Evolutionary conservation across 2,888 invertebrate species (phyloP).

Genomic region (Acrobasis suavella): DNA sequence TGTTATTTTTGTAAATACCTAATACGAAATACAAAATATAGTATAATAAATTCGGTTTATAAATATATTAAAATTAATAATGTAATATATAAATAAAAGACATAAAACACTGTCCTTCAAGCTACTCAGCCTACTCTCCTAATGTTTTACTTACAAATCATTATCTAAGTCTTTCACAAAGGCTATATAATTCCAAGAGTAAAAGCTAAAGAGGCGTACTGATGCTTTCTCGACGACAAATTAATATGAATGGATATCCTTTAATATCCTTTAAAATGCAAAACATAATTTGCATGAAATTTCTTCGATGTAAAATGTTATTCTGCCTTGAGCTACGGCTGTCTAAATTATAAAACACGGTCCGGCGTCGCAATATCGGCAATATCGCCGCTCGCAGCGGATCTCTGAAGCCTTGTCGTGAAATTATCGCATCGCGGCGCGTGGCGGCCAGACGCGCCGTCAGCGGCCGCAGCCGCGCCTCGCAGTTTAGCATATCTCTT

Average conservation of each 20-base stretch:
- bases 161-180: background rate
- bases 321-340: slow-evolving; percentile 54
- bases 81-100: background rate
- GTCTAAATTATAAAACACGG: slow-evolving; percentile 61
- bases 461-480: slow-evolving; percentile 56
- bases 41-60: background rate
- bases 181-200: slow-evolving; percentile 6
- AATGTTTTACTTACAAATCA: slow-evolving; percentile 7
- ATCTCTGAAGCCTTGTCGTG: slow-evolving; percentile 64
- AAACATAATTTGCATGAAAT: slow-evolving; percentile 59
- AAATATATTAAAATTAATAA: background rate
- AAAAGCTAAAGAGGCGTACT: slow-evolving; percentile 16
- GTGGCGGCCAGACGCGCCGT: slow-evolving; percentile 65
- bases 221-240: slow-evolving; percentile 27
- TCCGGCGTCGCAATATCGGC: slow-evolving; percentile 58
- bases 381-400: slow-evolving; percentile 61
- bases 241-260: slow-evolving; percentile 40
- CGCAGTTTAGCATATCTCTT: slow-evolving; percentile 71
- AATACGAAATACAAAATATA: no score
- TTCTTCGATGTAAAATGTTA: slow-evolving; percentile 52
- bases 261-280: slow-evolving; percentile 50
- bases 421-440: slow-evolving; percentile 67
- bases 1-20: no score
- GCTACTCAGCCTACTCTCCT: background rate
- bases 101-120: background rate